Evolutionary conservation across 2,888 invertebrate genomes (phyloP).

Genomic region (Volucella bombylans): DNA sequence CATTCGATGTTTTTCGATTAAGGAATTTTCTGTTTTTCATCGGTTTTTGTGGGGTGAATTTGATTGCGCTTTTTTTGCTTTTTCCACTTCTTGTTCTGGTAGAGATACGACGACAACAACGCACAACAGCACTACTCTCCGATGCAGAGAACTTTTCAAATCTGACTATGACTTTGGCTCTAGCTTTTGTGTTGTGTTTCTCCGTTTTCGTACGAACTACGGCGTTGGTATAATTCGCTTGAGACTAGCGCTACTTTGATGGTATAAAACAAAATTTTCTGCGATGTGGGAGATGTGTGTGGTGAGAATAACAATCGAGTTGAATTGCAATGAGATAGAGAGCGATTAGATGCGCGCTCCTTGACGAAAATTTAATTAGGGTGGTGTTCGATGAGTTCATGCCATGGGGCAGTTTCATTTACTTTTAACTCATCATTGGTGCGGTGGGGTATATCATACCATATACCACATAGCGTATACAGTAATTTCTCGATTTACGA

Average conservation of each 20-base stretch:
- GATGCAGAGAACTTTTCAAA: constrained; percentile 65
- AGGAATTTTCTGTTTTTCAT: constrained; percentile 11
- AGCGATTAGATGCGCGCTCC: constrained; percentile 41
- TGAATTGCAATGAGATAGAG: not conserved
- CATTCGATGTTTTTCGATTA: not conserved
- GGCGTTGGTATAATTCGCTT: constrained; percentile 29
- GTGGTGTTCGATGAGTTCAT: constrained; percentile 25
- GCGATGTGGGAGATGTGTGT: constrained; percentile 73
- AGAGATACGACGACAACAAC: too few relatives aligned
- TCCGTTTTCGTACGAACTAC: constrained; percentile 27
- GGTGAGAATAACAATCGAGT: constrained; percentile 52
- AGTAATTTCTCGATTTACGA: too few relatives aligned
- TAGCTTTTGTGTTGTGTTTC: constrained; percentile 53
- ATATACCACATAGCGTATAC: too few relatives aligned
- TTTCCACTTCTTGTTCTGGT: constrained; percentile 42
- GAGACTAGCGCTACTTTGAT: too few relatives aligned
- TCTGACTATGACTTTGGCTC: constrained; percentile 31
- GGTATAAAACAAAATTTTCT: constrained; percentile 60
- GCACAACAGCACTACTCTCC: constrained; percentile 39
- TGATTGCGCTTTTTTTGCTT: constrained; percentile 66
- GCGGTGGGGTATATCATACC: too few relatives aligned
- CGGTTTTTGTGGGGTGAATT: constrained; percentile 49
- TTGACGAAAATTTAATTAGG: constrained; percentile 44
- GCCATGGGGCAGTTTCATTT: constrained; percentile 16
- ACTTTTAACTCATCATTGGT: not conserved